A percentile compares a stretch with the other conserved stretches of the same genome.
Evolutionary conservation across 2,888 invertebrate genomes (phyloP).

Genomic region (Eupithecia abbreviata): DNA sequence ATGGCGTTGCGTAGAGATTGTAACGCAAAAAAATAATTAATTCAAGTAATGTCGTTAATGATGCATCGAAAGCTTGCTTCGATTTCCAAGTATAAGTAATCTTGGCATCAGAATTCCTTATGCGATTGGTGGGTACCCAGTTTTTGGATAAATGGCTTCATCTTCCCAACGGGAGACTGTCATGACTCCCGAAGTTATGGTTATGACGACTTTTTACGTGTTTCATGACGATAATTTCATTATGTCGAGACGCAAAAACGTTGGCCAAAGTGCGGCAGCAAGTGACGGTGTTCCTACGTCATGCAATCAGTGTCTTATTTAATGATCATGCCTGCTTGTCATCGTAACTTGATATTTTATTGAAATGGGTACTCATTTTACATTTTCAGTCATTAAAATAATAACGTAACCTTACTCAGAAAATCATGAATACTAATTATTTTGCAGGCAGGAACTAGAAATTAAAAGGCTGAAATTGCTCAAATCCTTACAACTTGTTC

Average conservation of each 20-base stretch:
- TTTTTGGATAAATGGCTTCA: constrained; percentile 82
- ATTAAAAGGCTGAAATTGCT: background rate
- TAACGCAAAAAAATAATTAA: constrained; percentile 62
- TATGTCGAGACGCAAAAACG: constrained; percentile 46
- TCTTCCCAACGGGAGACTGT: constrained; percentile 66
- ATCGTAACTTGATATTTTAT: background rate
- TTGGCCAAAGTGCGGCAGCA: constrained; percentile 12
- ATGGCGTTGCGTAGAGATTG: constrained; percentile 46
- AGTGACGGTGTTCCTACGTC: constrained; percentile 9
- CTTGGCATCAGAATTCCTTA: constrained; percentile 74
- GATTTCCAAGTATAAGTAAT: constrained; percentile 82
- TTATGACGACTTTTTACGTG: constrained; percentile 66
- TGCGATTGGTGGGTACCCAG: constrained; percentile 64
- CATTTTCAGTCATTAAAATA: background rate
- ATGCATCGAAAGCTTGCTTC: constrained; percentile 67
- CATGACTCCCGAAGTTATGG: constrained; percentile 60
- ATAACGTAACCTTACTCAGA: background rate
- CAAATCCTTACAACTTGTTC: background rate
- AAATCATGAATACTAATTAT: background rate
- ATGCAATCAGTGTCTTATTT: constrained; percentile 13
- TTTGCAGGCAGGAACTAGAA: background rate
- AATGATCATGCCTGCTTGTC: constrained; percentile 1
- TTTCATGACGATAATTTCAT: constrained; percentile 65
- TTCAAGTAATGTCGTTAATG: constrained; percentile 78
- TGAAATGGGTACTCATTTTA: background rate